Base-by-base conservation (phyloP, 2,113 vertebrate genomes). In the Cephalopholis sonnerati region DNA sequence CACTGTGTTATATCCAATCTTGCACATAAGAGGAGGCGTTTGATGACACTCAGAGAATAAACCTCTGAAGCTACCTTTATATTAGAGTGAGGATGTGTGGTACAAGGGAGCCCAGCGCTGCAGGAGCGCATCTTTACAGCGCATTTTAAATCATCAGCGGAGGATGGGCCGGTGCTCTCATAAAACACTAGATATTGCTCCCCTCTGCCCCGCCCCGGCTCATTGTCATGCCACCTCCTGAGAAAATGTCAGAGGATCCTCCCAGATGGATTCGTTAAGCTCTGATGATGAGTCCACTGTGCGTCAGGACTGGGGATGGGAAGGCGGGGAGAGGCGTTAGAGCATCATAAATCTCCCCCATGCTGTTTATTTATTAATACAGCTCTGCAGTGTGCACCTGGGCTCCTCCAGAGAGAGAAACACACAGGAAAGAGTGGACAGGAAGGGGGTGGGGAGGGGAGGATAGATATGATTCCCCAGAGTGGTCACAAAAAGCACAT, bases 291-390 rank as follows among this genome's bases (percentile, higher is more conserved):
- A 88, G 73, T 59, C 25, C 36, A 18, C 53, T 13, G 44, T 50
- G 69, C 17, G 5, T 61, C 36, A 64, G 55, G 46, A 48, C 7
- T n/a, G 46, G 78, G 72, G 75, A 70, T 3, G 61, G 85, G 59
- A 58, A 46, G 44, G 57, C 20, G 6, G 12, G 22, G 51, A 71
- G 73, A 78, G 74, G 82, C 51, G 61, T 80, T 71, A 15, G 44
- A 81, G 84, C 70, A 16, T 89, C 82, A 80, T 93, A 93, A 93
- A 93, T 91, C 88, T 87, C 10, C 79, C 75, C 58, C 72, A 74
- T 74, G 64, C 85, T 90, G 73, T 90, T 93, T 87, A 92, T 94
- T 94, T 94, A 94, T 93, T 94, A 87, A 94, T 93, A 63, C 73
- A 50, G 65, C 27, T 79, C 79, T 83, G 87, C 85, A 76, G 83